A percentile compares a stretch with the other conserved stretches of the same genome.
These are phyloP conservation scores for Choristoneura rosaceana DNA, from an alignment of 2,888 invertebrate genomes.

Conservation along the genomic window DNA sequence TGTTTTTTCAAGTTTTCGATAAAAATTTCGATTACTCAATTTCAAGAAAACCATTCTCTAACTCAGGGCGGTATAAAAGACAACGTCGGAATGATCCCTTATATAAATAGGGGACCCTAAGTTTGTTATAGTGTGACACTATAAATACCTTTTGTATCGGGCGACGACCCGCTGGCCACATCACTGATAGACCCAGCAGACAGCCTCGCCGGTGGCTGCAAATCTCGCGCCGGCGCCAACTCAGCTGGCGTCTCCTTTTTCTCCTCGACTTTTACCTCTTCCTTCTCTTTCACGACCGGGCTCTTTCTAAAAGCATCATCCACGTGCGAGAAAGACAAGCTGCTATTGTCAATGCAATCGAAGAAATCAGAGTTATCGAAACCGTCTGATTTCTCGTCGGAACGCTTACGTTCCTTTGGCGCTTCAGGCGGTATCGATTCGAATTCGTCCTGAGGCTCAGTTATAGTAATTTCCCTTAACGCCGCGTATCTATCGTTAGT, in stretches of 20 bases:
- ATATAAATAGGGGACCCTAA: too few relatives aligned
- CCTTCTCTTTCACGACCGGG: constrained; percentile 71
- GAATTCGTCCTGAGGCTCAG: constrained; percentile 85
- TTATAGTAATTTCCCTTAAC: constrained; percentile 90
- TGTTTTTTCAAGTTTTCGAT: too few relatives aligned
- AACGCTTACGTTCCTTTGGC: constrained; percentile 81
- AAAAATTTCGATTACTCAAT: too few relatives aligned
- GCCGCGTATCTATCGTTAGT: constrained; percentile 91
- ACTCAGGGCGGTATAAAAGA: too few relatives aligned
- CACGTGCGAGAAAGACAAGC: constrained; percentile 79
- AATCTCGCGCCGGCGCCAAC: constrained; percentile 50
- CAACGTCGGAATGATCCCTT: too few relatives aligned
- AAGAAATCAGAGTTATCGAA: constrained; percentile 83
- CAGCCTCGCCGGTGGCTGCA: constrained; percentile 77
- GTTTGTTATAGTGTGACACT: too few relatives aligned
- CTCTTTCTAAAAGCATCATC: constrained; percentile 83
- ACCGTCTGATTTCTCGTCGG: constrained; percentile 82
- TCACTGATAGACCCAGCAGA: constrained; percentile 88
- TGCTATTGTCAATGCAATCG: constrained; percentile 82
- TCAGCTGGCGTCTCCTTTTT: constrained; percentile 62
- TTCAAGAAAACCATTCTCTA: too few relatives aligned
- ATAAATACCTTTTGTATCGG: constrained; percentile 83
- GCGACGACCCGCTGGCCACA: constrained; percentile 87
- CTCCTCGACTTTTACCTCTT: constrained; percentile 65
- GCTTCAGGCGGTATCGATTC: constrained; percentile 78